Percentiles rank a stretch among this genome's conserved stretches.
phyloP scores from a whole-genome alignment of 30 jellyfish, hydroid and myxozoan genomes.

The Aurelia aurita region DNA sequence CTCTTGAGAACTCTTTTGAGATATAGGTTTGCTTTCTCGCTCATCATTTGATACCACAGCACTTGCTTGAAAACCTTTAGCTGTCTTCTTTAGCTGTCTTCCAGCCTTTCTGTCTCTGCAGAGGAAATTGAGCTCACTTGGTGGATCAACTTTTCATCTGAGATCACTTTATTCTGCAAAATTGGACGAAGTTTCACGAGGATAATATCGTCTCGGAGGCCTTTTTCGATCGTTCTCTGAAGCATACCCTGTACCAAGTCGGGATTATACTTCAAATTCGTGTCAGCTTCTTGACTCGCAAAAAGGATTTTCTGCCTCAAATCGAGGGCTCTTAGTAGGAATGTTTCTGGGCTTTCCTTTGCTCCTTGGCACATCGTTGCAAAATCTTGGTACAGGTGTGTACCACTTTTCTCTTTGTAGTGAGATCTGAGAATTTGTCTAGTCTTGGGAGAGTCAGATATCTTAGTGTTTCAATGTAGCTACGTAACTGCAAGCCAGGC shows the following conservation, averaged over 20 bases:
- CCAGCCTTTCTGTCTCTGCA: constrained; percentile 29
- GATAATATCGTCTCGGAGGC: constrained; percentile 23
- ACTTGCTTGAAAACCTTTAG: not conserved
- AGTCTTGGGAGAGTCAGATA: constrained; percentile 17
- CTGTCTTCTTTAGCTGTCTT: not conserved
- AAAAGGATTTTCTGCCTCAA: not conserved
- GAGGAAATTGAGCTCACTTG: constrained; percentile 23
- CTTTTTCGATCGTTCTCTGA: not conserved
- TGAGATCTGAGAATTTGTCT: constrained; percentile 29
- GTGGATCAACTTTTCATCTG: constrained; percentile 34
- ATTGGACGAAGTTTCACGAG: constrained; percentile 15
- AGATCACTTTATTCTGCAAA: constrained; percentile 2
- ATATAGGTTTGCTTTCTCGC: not conserved
- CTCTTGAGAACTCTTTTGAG: not conserved
- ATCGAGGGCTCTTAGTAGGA: constrained; percentile 15
- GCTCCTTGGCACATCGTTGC: not conserved
- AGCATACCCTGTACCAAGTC: constrained; percentile 11
- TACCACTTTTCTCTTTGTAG: too few species aligned
- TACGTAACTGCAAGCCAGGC: too few species aligned
- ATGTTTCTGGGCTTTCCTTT: constrained; percentile 16
- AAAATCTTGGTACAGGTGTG: constrained; percentile 37
- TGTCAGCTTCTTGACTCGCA: not conserved
- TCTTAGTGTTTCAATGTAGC: constrained; percentile 30
- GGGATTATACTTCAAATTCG: constrained; percentile 9
- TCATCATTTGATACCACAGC: constrained; percentile 1